phyloP scores from a whole-genome alignment of 2,888 invertebrate genomes.

The Mellilla xanthometata region DNA sequence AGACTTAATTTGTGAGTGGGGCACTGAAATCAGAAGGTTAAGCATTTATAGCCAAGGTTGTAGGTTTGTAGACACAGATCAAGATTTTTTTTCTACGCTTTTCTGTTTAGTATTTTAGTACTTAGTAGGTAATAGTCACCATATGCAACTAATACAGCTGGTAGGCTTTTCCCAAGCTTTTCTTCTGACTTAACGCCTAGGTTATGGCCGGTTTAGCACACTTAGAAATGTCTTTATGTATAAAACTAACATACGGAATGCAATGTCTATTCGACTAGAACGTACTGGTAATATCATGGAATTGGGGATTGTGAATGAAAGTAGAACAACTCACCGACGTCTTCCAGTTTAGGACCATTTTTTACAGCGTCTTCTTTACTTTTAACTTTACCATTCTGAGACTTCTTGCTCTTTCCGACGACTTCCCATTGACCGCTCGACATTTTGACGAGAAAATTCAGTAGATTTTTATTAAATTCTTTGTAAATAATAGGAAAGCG shows the following conservation, averaged over 20 bases:
- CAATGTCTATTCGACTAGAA: conserved; percentile 4
- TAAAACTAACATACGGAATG: no score
- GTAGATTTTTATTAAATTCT: conserved; percentile 44
- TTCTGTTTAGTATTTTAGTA: no score
- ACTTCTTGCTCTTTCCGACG: conserved; percentile 85
- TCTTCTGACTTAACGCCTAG: no score
- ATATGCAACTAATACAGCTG: no score
- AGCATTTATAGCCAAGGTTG: no score
- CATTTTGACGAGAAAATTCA: conserved; percentile 51
- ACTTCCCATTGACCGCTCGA: conserved; percentile 87
- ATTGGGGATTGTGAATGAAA: conserved; percentile 19
- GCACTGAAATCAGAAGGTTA: conserved; percentile 71
- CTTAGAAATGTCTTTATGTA: no score
- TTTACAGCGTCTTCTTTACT: conserved; percentile 82
- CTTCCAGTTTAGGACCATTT: conserved; percentile 88
- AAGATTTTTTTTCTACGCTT: no score
- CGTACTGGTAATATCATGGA: background rate
- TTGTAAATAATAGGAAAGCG: conserved; percentile 70
- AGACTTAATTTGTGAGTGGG: conserved; percentile 86
- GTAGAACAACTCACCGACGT: conserved; percentile 84
- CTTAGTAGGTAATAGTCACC: no score
- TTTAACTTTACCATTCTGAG: conserved; percentile 78
- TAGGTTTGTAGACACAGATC: no score
- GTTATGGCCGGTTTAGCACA: no score
- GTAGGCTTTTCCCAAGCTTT: no score